Evolutionary conservation across 2,113 vertebrate species (phyloP).

Genomic region (Otis tarda): DNA sequence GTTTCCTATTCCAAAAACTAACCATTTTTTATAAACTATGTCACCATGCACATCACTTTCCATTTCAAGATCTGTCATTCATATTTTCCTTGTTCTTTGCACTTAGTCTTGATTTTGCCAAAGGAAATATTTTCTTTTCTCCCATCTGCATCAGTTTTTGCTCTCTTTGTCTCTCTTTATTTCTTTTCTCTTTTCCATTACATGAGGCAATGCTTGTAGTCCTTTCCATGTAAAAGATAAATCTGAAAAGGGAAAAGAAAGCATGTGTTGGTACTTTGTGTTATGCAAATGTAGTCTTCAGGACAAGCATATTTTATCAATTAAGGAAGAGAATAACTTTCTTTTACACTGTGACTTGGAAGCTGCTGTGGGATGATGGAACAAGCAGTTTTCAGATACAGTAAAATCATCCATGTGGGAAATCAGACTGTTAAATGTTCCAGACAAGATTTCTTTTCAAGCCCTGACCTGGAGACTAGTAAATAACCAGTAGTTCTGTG

Average conservation of each 20-base stretch:
- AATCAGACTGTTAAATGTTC: background rate
- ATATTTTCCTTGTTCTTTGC: background rate
- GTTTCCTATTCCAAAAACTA: background rate
- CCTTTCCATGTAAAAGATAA: background rate
- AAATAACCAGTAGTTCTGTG: background rate
- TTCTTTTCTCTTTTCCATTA: background rate
- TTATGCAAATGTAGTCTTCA: background rate
- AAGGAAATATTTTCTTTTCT: background rate
- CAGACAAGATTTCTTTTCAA: background rate
- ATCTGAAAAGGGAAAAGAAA: background rate
- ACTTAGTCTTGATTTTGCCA: background rate
- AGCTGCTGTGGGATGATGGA: background rate
- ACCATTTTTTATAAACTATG: background rate
- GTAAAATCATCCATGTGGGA: background rate
- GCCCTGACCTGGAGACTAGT: background rate
- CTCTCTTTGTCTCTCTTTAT: background rate
- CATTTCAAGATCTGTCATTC: background rate
- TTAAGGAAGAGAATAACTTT: background rate
- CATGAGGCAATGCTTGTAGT: background rate
- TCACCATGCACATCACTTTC: background rate
- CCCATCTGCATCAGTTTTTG: fast-evolving
- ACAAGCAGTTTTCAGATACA: background rate
- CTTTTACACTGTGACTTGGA: background rate
- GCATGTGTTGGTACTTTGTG: background rate
- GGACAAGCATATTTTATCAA: background rate